These are phyloP conservation scores for Megaceryle maxima DNA, from an alignment of 2,113 vertebrate species.

Conservation along the genomic window DNA sequence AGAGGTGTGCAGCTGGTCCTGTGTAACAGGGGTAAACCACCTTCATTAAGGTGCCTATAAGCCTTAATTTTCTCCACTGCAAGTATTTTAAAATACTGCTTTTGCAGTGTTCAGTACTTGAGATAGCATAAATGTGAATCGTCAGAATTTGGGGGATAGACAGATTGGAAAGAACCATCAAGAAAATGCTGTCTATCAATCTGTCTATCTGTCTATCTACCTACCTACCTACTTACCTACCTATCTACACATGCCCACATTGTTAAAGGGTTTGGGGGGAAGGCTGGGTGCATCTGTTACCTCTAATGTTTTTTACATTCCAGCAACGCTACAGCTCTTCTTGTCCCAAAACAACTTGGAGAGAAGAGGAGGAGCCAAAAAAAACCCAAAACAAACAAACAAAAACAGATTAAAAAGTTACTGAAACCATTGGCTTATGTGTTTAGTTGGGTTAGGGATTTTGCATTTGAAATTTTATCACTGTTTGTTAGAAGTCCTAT, in stretches of 20 bases:
- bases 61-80: background rate
- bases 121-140: background rate
- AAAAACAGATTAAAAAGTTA: background rate
- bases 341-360: background rate
- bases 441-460: background rate
- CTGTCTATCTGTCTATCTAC: too few relatives aligned
- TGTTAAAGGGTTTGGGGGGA: background rate
- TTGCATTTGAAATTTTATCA: background rate
- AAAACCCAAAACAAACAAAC: background rate
- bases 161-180: background rate
- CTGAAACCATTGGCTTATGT: background rate
- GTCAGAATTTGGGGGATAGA: background rate
- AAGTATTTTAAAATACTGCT: background rate
- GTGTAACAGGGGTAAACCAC: background rate
- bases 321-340: background rate
- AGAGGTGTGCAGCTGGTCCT: background rate
- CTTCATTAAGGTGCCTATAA: background rate
- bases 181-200: background rate
- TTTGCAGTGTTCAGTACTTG: background rate
- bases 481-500: constrained; percentile 15
- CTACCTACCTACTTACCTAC: background rate
- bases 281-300: background rate
- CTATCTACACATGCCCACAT: background rate
- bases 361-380: background rate
- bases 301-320: background rate